Base-by-base conservation (phyloP, 2,888 invertebrate species). In the Zaprionus bogoriensis region DNA sequence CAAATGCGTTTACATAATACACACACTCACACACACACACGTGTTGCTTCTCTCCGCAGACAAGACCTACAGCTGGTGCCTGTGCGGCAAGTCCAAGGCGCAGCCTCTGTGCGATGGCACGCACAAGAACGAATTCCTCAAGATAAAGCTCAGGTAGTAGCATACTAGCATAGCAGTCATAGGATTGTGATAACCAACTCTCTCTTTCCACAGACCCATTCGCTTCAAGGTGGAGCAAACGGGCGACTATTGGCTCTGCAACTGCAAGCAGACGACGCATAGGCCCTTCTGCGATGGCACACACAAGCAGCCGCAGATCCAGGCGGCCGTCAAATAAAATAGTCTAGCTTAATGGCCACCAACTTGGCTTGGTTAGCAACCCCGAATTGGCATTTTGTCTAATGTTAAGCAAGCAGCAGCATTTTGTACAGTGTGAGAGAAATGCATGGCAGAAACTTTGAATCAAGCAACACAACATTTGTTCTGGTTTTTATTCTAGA, bases 261-360 rank as follows among this genome's bases (percentile, higher is more conserved):
- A 97, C 89, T 99, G 99, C 89, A 99, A 99, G 91, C 98, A 98
- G 89, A 98, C 98, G 0, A 93, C 93, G 46, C 96, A 96, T 76
- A 93, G 97, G 71, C 99, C 99, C 1, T 99, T 98, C 90, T 99
- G 99, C 92, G 99, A 99, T 92, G 99, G 99, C 7, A 95, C 97
- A 7, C 99, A 99, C 90, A 95, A 96, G 88, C 92, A 92, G 51
- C 92, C 93, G 64, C 93, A 94, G 38, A 93, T 96, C 48, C 94
- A 95, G 88, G 92, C 93, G 10, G 91, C 92, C 39, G 87, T 91
- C 12, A 91, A 87, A 88, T 90, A 83, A 91, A 87, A 88, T 90
- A 83, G 80, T 57, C 51, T 17, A 39, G 7, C 5, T 30, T 45
- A 27, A 7, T n/a, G n/a, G n/a, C n/a, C n/a, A n/a, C n/a, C n/a